These are phyloP conservation scores for Drosophila auraria DNA, from an alignment of 1,140 invertebrate genomes.

Conservation along the genomic window DNA sequence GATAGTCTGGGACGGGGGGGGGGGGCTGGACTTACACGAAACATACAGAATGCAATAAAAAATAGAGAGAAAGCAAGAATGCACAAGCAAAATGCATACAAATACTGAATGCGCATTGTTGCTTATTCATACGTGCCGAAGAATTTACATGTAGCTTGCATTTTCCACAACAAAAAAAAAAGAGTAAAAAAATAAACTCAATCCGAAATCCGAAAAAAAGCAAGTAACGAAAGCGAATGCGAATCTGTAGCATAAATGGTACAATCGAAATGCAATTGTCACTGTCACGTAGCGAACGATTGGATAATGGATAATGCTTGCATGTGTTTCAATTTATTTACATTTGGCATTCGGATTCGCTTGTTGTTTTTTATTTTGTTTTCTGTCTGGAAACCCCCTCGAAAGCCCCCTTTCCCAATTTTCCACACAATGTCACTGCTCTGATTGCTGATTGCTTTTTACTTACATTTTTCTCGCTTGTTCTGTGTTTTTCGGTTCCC, in stretches of 20 bases:
- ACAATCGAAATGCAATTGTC: constrained; percentile 53
- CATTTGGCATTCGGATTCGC: constrained; percentile 51
- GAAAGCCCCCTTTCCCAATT: not conserved
- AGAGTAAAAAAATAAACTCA: constrained; percentile 2
- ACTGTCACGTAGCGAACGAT: constrained; percentile 50
- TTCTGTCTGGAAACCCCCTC: not conserved
- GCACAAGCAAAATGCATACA: constrained; percentile 13
- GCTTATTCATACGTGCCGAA: constrained; percentile 33
- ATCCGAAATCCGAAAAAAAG: constrained; percentile 5
- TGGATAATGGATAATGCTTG: constrained; percentile 56
- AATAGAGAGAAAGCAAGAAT: not conserved
- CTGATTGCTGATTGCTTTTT: constrained; percentile 37
- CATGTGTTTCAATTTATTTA: constrained; percentile 59
- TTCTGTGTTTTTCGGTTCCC: not conserved
- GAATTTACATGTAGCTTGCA: constrained; percentile 36
- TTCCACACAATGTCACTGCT: constrained; percentile 11
- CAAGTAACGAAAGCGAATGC: constrained; percentile 35
- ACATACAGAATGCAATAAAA: constrained; percentile 1
- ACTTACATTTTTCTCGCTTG: constrained; percentile 32
- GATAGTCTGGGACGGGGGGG: not conserved
- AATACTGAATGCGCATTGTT: constrained; percentile 23
- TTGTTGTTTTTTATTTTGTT: constrained; percentile 21
- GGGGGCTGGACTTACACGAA: too few relatives aligned
- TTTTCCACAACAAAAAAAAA: not conserved
- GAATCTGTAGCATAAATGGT: constrained; percentile 19